Percentiles rank a stretch among this genome's conserved stretches.
phyloP scores from a whole-genome alignment of 2,113 vertebrate genomes.

The Gnathonemus longibarbis region DNA sequence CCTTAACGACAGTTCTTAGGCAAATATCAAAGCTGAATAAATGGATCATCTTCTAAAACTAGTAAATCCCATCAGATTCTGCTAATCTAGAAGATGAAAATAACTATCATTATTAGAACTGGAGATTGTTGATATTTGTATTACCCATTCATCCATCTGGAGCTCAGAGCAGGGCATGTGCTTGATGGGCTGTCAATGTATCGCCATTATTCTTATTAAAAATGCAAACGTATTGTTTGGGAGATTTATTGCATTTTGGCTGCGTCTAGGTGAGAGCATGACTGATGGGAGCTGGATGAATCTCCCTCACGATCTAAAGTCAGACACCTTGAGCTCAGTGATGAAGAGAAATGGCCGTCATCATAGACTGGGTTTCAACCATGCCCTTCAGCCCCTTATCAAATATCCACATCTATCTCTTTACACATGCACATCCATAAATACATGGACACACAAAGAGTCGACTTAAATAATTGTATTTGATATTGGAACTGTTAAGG shows the following conservation, averaged over 20 bases:
- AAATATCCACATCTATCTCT: neutral
- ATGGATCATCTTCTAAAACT: neutral
- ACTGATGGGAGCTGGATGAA: neutral
- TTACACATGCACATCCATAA: neutral
- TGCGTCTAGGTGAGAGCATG: neutral
- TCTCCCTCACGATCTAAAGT: neutral
- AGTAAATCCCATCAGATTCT: neutral
- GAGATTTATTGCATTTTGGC: neutral
- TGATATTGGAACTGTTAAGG: neutral
- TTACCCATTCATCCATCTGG: neutral
- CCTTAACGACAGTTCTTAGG: neutral
- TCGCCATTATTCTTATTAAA: neutral
- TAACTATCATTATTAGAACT: neutral
- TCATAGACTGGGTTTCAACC: neutral
- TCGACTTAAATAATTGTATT: neutral
- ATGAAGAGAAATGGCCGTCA: neutral
- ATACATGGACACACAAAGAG: neutral
- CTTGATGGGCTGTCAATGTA: neutral
- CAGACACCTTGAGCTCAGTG: neutral
- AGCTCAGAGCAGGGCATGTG: neutral
- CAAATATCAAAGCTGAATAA: constrained; percentile 1
- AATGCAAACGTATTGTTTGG: neutral
- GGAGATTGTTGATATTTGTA: neutral
- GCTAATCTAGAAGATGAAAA: neutral
- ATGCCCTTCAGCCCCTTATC: neutral